phyloP scores from a whole-genome alignment of 2,113 vertebrate species.

The Zonotrichia leucophrys region DNA sequence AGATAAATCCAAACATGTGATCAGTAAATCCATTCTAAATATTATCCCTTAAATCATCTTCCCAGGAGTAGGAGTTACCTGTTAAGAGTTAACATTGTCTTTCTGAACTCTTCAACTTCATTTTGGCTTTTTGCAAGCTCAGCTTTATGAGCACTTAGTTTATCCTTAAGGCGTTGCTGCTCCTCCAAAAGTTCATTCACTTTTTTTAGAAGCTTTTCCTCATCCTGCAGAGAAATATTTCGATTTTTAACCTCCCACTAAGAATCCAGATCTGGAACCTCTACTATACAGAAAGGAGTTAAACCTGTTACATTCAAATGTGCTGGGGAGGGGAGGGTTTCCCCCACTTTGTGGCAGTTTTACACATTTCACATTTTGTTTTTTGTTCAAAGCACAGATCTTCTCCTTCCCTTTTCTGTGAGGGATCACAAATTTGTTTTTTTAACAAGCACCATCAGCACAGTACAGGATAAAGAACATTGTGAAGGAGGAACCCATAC shows the following conservation, averaged over 20 bases:
- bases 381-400: not conserved
- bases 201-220: slow-evolving; percentile 72
- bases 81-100: slow-evolving; percentile 70
- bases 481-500: not conserved
- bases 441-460: not conserved
- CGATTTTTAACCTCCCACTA: not conserved
- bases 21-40: not conserved
- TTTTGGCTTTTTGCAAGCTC: slow-evolving; percentile 71
- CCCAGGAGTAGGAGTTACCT: slow-evolving; percentile 73
- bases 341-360: not conserved
- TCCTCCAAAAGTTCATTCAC: slow-evolving; percentile 77
- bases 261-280: not conserved
- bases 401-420: not conserved
- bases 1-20: not conserved
- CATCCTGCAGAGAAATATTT: slow-evolving; percentile 72
- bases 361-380: not conserved
- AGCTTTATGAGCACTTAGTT: slow-evolving; percentile 74
- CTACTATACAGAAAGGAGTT: not conserved
- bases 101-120: slow-evolving; percentile 80
- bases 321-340: not conserved
- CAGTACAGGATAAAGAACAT: not conserved
- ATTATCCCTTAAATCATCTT: not conserved
- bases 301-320: not conserved
- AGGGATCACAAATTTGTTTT: not conserved
- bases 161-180: slow-evolving; percentile 73